A percentile compares a stretch with the other conserved stretches of the same genome.
phyloP scores from a whole-genome alignment of 2,888 invertebrate species.

The Ecliptopera silaceata region DNA sequence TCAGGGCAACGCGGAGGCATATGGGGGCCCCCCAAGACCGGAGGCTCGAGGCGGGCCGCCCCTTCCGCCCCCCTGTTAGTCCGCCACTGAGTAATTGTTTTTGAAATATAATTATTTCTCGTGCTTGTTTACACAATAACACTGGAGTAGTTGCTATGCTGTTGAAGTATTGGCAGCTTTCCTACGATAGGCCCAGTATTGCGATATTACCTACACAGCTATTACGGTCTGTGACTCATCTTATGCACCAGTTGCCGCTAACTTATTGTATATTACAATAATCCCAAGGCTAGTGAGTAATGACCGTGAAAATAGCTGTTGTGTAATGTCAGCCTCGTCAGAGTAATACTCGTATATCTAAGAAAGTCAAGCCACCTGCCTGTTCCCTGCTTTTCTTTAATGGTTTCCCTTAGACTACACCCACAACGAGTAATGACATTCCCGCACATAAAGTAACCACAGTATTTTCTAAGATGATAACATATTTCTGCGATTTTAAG shows the following conservation, averaged over 20 bases:
- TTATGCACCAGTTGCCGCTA: conserved; percentile 19
- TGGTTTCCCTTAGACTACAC: background rate
- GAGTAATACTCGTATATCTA: background rate
- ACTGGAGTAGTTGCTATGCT: conserved; percentile 8
- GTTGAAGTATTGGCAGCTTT: conserved; percentile 15
- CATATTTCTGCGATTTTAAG: conserved; percentile 1
- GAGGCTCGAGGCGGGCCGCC: too few species aligned
- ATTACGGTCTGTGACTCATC: conserved; percentile 10
- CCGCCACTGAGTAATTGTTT: too few species aligned
- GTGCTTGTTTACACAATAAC: conserved; percentile 1
- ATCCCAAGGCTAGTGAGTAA: conserved; percentile 46
- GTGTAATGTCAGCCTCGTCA: background rate
- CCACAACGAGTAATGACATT: background rate
- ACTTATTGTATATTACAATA: conserved; percentile 42
- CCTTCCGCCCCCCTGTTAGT: too few species aligned
- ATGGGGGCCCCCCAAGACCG: too few species aligned
- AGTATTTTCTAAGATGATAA: background rate
- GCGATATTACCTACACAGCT: conserved; percentile 10
- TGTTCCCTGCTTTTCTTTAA: background rate
- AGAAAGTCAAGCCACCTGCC: background rate
- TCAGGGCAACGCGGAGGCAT: too few species aligned
- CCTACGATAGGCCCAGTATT: conserved; percentile 2
- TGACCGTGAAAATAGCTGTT: conserved; percentile 43
- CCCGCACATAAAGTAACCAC: background rate
- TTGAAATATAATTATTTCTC: conserved; percentile 6